phyloP scores from a whole-genome alignment of 2,888 invertebrate genomes.

The Graphium colonna region DNA sequence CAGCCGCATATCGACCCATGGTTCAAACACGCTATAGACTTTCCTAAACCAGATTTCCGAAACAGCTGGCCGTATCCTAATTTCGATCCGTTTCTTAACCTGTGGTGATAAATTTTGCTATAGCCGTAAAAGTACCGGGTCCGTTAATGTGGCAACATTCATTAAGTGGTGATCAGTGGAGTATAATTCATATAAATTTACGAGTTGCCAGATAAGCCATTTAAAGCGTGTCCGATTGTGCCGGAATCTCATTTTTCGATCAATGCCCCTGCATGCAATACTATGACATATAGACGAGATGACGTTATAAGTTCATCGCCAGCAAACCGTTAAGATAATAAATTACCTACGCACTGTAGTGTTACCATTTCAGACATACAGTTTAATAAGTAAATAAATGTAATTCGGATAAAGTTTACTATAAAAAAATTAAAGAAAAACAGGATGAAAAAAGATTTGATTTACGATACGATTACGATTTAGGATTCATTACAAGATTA shows the following conservation, averaged over 20 bases:
- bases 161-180: background rate
- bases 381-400: too few relatives aligned
- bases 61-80: constrained; percentile 45
- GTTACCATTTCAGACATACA: too few relatives aligned
- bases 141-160: constrained; percentile 1
- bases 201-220: constrained; percentile 1
- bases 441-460: too few relatives aligned
- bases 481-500: too few relatives aligned
- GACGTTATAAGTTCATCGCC: background rate
- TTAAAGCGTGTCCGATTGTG: background rate
- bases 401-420: too few relatives aligned
- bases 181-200: constrained; percentile 16
- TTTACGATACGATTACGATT: too few relatives aligned
- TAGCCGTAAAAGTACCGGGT: constrained; percentile 17
- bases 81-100: constrained; percentile 46
- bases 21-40: constrained; percentile 40
- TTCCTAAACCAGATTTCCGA: constrained; percentile 33
- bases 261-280: constrained; percentile 5
- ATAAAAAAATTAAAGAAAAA: too few relatives aligned
- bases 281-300: background rate
- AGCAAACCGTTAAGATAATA: background rate
- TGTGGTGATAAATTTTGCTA: constrained; percentile 33
- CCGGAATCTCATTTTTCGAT: constrained; percentile 4
- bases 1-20: constrained; percentile 29
- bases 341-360: background rate